phyloP scores from a whole-genome alignment of 2,888 invertebrate genomes.

The Eupithecia tripunctaria region DNA sequence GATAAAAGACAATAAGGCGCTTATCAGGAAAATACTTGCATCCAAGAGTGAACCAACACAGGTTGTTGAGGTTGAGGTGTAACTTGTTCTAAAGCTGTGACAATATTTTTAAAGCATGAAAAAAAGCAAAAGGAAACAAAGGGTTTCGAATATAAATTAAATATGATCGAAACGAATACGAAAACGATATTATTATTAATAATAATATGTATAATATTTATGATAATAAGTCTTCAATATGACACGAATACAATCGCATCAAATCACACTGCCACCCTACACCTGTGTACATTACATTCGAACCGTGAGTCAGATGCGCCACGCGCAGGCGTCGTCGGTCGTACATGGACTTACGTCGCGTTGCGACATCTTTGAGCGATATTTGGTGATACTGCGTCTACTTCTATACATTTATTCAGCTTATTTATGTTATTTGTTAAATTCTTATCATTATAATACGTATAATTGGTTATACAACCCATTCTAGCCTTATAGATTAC shows the following conservation, averaged over 20 bases:
- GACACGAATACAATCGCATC: not conserved
- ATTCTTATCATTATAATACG: no score
- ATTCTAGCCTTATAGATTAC: no score
- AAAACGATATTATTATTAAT: no score
- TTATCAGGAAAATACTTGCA: no score
- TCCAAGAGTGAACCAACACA: no score
- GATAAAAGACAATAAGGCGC: no score
- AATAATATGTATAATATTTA: no score
- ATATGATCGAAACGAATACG: not conserved
- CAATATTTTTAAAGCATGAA: not conserved
- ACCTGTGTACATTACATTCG: slow-evolving; percentile 27
- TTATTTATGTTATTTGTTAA: not conserved
- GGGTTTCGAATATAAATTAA: no score
- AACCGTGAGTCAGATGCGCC: slow-evolving; percentile 33
- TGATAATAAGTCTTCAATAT: not conserved
- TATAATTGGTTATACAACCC: no score
- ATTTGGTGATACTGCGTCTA: slow-evolving; percentile 9
- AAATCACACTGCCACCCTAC: slow-evolving; percentile 6
- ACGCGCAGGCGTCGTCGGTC: slow-evolving; percentile 22
- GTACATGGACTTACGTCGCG: slow-evolving; percentile 23
- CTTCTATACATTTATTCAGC: not conserved
- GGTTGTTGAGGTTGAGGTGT: no score
- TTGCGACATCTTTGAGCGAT: slow-evolving; percentile 33
- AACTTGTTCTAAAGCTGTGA: not conserved
- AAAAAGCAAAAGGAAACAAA: not conserved